Evolutionary conservation across 1,140 invertebrate species (phyloP).

Genomic region (Phymorhynchus buccinoides): DNA sequence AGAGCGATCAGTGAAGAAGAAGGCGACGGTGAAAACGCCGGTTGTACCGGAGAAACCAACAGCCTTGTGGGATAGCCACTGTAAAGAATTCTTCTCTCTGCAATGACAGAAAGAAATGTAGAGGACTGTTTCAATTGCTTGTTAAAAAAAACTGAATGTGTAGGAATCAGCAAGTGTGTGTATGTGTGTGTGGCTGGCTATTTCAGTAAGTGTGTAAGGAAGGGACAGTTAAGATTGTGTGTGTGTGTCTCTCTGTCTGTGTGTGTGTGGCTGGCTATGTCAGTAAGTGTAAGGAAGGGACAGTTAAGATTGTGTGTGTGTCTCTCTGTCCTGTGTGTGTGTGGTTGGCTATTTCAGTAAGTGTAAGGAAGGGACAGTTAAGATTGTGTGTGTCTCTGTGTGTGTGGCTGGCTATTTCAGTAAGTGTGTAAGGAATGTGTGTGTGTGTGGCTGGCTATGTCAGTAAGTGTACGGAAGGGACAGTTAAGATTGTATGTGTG

Average conservation of each 20-base stretch:
- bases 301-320: no score
- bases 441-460: not conserved
- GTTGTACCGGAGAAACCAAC: conserved; percentile 78
- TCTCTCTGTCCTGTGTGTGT: not conserved
- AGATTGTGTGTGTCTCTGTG: not conserved
- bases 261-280: not conserved
- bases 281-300: no score
- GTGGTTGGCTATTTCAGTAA: not conserved
- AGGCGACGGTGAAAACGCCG: conserved; percentile 76
- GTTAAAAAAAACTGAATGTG: no score
- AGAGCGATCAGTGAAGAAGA: conserved; percentile 79
- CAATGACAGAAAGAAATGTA: not conserved
- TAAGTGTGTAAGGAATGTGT: no score
- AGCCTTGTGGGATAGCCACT: conserved; percentile 39
- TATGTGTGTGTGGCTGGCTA: conserved; percentile 17
- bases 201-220: not conserved
- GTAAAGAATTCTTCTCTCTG: conserved; percentile 20
- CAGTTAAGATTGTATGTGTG: no score
- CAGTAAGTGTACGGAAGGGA: no score
- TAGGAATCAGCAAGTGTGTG: not conserved
- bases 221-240: not conserved
- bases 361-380: no score
- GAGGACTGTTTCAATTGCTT: not conserved
- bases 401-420: no score
- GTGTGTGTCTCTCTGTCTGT: conserved; percentile 1